Conservation (phyloP, 2,888 invertebrate species). For the Diachrysia chrysitis region DNA sequence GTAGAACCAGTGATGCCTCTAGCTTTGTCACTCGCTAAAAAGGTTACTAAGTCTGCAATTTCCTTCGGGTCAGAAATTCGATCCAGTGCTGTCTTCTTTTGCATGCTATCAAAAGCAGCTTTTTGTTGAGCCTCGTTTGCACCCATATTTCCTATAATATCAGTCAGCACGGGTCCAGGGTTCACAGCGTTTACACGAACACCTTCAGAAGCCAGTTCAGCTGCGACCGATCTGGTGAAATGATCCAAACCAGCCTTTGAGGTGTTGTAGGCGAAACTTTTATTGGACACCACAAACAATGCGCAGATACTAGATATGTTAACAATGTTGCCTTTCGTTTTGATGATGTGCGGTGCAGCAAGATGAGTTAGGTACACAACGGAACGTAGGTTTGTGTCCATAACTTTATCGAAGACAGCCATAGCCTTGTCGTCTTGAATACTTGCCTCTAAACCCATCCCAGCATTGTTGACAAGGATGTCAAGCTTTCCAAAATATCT, state of each 20-base stretch:
- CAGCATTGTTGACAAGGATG: constrained; percentile 51
- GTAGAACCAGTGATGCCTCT: constrained; percentile 58
- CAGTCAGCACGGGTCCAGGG: constrained; percentile 51
- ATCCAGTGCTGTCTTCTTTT: constrained; percentile 13
- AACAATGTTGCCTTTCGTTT: constrained; percentile 91
- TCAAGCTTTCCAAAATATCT: constrained; percentile 41
- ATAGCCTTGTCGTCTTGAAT: constrained; percentile 31
- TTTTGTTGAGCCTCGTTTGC: neutral
- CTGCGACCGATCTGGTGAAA: constrained; percentile 62
- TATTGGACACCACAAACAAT: neutral
- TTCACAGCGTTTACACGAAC: constrained; percentile 90
- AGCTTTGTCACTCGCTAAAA: constrained; percentile 61
- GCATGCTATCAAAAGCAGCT: constrained; percentile 5
- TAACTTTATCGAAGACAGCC: constrained; percentile 30
- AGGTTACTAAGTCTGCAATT: constrained; percentile 60
- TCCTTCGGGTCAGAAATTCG: constrained; percentile 55
- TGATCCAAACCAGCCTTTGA: constrained; percentile 61
- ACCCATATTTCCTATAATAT: constrained; percentile 19
- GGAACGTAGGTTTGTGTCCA: constrained; percentile 42
- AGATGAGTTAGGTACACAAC: constrained; percentile 43
- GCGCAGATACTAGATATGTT: constrained; percentile 85
- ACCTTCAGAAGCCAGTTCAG: constrained; percentile 92
- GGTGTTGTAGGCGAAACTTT: constrained; percentile 37
- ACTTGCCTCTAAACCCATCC: constrained; percentile 5
- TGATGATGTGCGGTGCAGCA: constrained; percentile 54